phyloP scores from a whole-genome alignment of 2,888 invertebrate genomes.

The Hermaeophaga mercurialis region DNA sequence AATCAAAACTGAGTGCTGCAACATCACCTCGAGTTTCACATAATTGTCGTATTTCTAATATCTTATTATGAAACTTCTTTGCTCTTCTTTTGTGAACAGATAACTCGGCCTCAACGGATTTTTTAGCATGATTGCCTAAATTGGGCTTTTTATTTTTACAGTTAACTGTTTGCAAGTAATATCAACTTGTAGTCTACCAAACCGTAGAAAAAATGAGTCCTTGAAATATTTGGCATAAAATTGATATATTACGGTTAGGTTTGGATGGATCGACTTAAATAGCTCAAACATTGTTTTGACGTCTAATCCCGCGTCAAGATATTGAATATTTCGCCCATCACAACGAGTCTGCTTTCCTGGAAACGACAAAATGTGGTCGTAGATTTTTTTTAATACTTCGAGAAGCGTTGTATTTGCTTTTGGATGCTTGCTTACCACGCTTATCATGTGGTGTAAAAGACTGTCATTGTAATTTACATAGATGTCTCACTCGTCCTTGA shows the following conservation, averaged over 20 bases:
- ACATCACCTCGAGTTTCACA: slow-evolving; percentile 28
- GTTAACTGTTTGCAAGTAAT: slow-evolving; percentile 23
- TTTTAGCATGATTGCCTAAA: slow-evolving; percentile 29
- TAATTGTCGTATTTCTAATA: slow-evolving; percentile 9
- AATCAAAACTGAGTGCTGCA: slow-evolving; percentile 41
- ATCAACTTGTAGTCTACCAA: slow-evolving; percentile 30
- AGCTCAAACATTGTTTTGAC: slow-evolving; percentile 21
- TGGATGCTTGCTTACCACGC: background rate
- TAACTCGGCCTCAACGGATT: slow-evolving; percentile 22
- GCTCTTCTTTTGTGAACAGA: slow-evolving; percentile 27
- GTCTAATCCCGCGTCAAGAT: slow-evolving; percentile 27
- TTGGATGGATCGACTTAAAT: slow-evolving; percentile 7
- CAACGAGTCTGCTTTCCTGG: slow-evolving; percentile 1
- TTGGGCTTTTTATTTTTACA: slow-evolving; percentile 22
- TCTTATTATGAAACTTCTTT: slow-evolving; percentile 27
- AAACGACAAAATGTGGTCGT: background rate
- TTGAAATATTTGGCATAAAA: slow-evolving; percentile 20
- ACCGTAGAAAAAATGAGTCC: slow-evolving; percentile 18
- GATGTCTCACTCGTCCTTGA: too few species aligned
- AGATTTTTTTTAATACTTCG: background rate
- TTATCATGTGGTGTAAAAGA: too few species aligned
- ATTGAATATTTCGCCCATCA: slow-evolving; percentile 1
- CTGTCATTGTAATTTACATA: too few species aligned
- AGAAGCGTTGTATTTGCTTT: background rate
- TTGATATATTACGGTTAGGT: slow-evolving; percentile 7